A percentile compares a stretch with the other conserved stretches of the same genome.
Evolutionary conservation across 2,888 invertebrate genomes (phyloP).

Genomic region (Tachina lurida): DNA sequence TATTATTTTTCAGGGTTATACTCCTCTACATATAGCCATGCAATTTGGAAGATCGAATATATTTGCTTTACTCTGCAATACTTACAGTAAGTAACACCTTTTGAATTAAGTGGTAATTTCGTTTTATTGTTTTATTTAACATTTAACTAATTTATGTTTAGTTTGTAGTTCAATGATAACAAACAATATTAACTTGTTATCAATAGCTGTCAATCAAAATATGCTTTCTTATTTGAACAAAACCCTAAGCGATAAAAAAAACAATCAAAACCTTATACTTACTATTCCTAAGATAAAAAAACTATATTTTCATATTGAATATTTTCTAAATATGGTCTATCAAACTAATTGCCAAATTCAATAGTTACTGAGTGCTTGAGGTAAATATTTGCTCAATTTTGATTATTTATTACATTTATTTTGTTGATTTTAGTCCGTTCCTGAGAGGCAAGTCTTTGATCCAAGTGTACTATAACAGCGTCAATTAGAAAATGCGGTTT

Average conservation of each 20-base stretch:
- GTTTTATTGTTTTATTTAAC: slow-evolving; percentile 8
- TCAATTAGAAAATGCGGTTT: slow-evolving; percentile 46
- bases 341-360: slow-evolving; percentile 59
- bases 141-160: neutral
- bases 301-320: neutral
- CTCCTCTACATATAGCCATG: slow-evolving; percentile 95
- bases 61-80: slow-evolving; percentile 93
- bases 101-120: slow-evolving; percentile 7
- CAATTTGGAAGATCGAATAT: slow-evolving; percentile 94
- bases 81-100: slow-evolving; percentile 89
- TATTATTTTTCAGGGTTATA: slow-evolving; percentile 91
- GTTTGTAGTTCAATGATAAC: slow-evolving; percentile 26
- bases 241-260: neutral
- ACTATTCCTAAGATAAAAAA: slow-evolving; percentile 14
- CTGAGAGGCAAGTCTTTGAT: slow-evolving; percentile 41
- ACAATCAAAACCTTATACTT: slow-evolving; percentile 9
- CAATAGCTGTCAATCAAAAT: slow-evolving; percentile 65
- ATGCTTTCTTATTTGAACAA: slow-evolving; percentile 27
- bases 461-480: neutral
- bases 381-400: slow-evolving; percentile 30
- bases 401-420: slow-evolving; percentile 1
- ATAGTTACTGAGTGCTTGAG: slow-evolving; percentile 57
- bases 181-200: slow-evolving; percentile 24
- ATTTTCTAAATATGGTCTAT: neutral
- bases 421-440: neutral